Evolutionary conservation across 2,888 invertebrate genomes (phyloP).

Genomic region (Bellardia bayeri): DNA sequence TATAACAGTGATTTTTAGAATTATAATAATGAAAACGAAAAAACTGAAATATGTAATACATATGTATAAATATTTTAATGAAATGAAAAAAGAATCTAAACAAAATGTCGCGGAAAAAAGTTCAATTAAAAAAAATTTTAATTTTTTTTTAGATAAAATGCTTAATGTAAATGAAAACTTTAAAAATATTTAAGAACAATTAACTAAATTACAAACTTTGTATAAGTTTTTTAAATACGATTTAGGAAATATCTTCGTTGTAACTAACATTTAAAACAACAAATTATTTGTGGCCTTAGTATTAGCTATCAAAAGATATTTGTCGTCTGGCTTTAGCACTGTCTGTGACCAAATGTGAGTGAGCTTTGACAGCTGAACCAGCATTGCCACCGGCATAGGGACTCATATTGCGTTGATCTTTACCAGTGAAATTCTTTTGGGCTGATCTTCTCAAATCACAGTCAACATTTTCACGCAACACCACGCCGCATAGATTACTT

Average conservation of each 20-base stretch:
- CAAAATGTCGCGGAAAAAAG: neutral
- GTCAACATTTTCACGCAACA: slow-evolving; percentile 82
- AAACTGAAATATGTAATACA: too few species aligned
- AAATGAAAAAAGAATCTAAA: slow-evolving; percentile 24
- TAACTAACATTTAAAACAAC: neutral
- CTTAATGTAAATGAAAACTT: slow-evolving; percentile 38
- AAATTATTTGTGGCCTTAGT: neutral
- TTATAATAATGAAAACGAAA: too few species aligned
- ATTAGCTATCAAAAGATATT: slow-evolving; percentile 86
- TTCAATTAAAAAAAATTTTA: slow-evolving; percentile 10
- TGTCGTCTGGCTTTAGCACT: slow-evolving; percentile 86
- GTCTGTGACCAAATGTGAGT: slow-evolving; percentile 57
- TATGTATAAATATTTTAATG: slow-evolving; percentile 10
- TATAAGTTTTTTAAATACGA: slow-evolving; percentile 24
- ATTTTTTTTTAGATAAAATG: neutral
- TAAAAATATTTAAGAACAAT: slow-evolving; percentile 63
- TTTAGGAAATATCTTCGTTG: slow-evolving; percentile 6
- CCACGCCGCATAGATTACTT: slow-evolving; percentile 81
- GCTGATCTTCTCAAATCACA: slow-evolving; percentile 81
- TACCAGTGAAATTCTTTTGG: slow-evolving; percentile 83
- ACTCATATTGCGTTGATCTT: slow-evolving; percentile 82
- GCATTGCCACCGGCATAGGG: slow-evolving; percentile 77
- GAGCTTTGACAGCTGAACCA: slow-evolving; percentile 68
- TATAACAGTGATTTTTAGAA: neutral
- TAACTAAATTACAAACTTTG: slow-evolving; percentile 65